Base-by-base conservation (phyloP, 2,888 invertebrate species). In the Bellardia bayeri region DNA sequence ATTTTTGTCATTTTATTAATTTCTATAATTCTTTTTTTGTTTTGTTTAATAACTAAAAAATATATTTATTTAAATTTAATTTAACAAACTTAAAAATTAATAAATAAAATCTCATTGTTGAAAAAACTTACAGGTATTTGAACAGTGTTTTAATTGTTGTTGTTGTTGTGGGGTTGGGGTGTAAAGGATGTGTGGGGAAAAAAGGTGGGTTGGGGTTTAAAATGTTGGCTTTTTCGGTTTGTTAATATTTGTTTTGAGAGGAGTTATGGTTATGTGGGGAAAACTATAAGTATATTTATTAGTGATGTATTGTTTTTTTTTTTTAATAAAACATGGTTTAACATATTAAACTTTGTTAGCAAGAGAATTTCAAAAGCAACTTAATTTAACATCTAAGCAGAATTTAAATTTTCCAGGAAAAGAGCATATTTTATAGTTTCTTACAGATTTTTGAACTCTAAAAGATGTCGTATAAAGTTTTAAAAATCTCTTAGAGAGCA, bases 21-120 rank as follows among this genome's bases (percentile, higher is more conserved):
- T 87, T 82, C 75, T 61, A 85, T 68, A 45, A 45, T 68, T 63
- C 72, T 78, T 63, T 74, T 75, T 75, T 85, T 51, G 84, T 87
- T 74, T 68, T n/a, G 85, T 88, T 86, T 90, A 83, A 89, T 89
- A 91, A 91, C 90, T 90, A 91, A 90, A 90, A 90, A 74, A 23
- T 56, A 61, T 75, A 66, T 74, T 54, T 30, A 37, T 74, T 71
- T 40, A 16, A 54, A 69, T 37, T 23, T 64, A 76, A 76, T 76
- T 69, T 49, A 69, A 82, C 64, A 80, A 85, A 71, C 81, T 82
- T 82, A 82, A 82, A 78, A 74, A 87, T 74, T 82, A 85, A 78
- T 71, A 83, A 88, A 83, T 78, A 86, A 88, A 88, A 88, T 88
- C 85, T 82, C 82, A 88, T 86, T 86, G 80, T 83, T 86, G 71